Evolutionary conservation across 2,888 invertebrate species (phyloP).

Genomic region (Xanthia togata): DNA sequence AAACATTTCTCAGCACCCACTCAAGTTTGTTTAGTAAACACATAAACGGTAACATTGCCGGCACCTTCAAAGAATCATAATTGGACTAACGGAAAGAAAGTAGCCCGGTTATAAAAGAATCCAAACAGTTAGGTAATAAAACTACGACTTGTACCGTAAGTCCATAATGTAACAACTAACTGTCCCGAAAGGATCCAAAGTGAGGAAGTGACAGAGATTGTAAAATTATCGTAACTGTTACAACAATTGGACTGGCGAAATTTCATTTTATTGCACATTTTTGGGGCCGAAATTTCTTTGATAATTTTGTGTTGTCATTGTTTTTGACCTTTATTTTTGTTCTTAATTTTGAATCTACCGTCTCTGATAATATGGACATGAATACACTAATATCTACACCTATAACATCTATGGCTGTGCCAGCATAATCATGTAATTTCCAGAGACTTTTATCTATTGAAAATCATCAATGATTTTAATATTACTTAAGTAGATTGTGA

Average conservation of each 20-base stretch:
- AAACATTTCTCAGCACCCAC: constrained; percentile 42
- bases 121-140: constrained; percentile 76
- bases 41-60: constrained; percentile 77
- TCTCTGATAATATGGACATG: background rate
- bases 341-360: background rate
- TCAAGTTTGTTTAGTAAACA: constrained; percentile 61
- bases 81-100: constrained; percentile 86
- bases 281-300: constrained; percentile 48
- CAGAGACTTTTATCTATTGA: background rate
- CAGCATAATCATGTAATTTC: background rate
- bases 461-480: background rate
- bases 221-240: constrained; percentile 63
- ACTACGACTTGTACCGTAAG: constrained; percentile 68
- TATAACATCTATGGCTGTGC: background rate
- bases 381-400: too few relatives aligned
- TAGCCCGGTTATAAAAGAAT: constrained; percentile 82
- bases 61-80: constrained; percentile 80
- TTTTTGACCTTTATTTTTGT: background rate
- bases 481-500: background rate
- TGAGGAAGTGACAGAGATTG: constrained; percentile 50
- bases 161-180: constrained; percentile 59
- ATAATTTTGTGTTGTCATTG: background rate
- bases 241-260: constrained; percentile 56
- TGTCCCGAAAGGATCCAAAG: constrained; percentile 61
- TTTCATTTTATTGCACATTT: constrained; percentile 64